Evolutionary conservation across 2,797 vertebrate species (phyloP).

Genomic region (Nyctalus aviator): DNA sequence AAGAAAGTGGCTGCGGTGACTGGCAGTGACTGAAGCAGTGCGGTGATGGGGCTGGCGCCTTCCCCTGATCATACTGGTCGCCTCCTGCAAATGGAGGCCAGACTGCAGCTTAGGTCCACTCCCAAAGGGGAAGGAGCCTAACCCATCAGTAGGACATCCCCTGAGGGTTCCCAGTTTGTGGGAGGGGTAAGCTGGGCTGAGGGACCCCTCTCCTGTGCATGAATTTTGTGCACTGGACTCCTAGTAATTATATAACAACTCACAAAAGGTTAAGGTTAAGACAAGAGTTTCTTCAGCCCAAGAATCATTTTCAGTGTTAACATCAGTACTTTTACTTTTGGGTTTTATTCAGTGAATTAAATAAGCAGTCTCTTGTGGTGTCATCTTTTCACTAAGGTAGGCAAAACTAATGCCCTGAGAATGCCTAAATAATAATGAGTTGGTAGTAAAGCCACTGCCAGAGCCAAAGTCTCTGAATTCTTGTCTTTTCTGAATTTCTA

Average conservation of each 20-base stretch:
- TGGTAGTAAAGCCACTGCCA: conserved; percentile 30
- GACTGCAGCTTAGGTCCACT: too few species aligned
- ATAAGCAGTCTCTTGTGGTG: background rate
- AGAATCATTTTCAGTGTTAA: conserved; percentile 47
- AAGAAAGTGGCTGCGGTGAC: too few species aligned
- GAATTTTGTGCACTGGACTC: too few species aligned
- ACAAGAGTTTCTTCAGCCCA: conserved; percentile 36
- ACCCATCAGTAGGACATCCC: too few species aligned
- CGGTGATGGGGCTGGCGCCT: too few species aligned
- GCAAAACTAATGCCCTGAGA: conserved; percentile 3
- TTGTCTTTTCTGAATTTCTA: conserved; percentile 45
- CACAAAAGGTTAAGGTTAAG: background rate
- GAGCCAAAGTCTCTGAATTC: conserved; percentile 48
- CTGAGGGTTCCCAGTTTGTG: too few species aligned
- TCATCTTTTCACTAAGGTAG: conserved; percentile 50
- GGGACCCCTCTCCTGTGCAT: too few species aligned
- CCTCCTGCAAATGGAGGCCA: too few species aligned
- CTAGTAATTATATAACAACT: conserved; percentile 40
- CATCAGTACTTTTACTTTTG: conserved; percentile 55
- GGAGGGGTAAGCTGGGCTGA: too few species aligned
- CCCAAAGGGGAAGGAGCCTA: too few species aligned
- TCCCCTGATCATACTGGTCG: too few species aligned
- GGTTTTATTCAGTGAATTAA: conserved; percentile 48
- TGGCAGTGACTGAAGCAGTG: too few species aligned
- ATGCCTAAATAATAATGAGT: conserved; percentile 32